phyloP scores from a whole-genome alignment of 2,797 vertebrate species.

The Cynodonichthys magdalenae region DNA sequence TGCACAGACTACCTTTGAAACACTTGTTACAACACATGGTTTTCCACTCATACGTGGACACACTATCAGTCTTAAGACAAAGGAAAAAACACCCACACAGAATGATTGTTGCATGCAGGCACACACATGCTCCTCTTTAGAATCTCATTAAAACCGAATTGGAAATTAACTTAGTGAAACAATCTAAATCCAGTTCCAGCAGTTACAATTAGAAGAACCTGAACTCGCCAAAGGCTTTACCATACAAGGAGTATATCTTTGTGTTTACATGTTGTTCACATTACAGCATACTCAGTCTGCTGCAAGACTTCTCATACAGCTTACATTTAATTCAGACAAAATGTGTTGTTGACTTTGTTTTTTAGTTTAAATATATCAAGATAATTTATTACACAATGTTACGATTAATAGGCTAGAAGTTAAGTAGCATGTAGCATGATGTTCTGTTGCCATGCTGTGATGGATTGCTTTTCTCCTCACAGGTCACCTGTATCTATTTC shows the following conservation, averaged over 20 bases:
- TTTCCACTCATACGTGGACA: slow-evolving; percentile 19
- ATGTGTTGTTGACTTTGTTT: slow-evolving; percentile 26
- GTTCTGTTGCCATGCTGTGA: no score
- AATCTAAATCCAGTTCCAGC: slow-evolving; percentile 7
- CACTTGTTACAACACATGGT: slow-evolving; percentile 24
- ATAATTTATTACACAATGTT: slow-evolving; percentile 17
- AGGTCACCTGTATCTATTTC: neutral
- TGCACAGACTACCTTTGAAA: slow-evolving; percentile 30
- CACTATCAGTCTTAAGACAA: slow-evolving; percentile 21
- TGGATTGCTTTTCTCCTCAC: no score
- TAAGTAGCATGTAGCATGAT: neutral
- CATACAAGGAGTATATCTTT: slow-evolving; percentile 29
- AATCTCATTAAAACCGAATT: slow-evolving; percentile 30
- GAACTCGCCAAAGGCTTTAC: slow-evolving; percentile 24
- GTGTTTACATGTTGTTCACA: slow-evolving; percentile 37
- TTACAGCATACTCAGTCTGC: slow-evolving; percentile 13
- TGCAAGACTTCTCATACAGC: slow-evolving; percentile 38
- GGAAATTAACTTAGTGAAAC: slow-evolving; percentile 39
- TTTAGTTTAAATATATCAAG: slow-evolving; percentile 5
- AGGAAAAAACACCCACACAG: slow-evolving; percentile 10
- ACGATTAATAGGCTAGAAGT: neutral
- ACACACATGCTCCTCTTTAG: slow-evolving; percentile 44
- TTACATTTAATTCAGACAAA: slow-evolving; percentile 34
- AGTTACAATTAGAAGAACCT: slow-evolving; percentile 17
- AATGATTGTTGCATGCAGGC: slow-evolving; percentile 8